phyloP scores from a whole-genome alignment of 64 coral and sea anemone species.

The Stylophora pistillata region DNA sequence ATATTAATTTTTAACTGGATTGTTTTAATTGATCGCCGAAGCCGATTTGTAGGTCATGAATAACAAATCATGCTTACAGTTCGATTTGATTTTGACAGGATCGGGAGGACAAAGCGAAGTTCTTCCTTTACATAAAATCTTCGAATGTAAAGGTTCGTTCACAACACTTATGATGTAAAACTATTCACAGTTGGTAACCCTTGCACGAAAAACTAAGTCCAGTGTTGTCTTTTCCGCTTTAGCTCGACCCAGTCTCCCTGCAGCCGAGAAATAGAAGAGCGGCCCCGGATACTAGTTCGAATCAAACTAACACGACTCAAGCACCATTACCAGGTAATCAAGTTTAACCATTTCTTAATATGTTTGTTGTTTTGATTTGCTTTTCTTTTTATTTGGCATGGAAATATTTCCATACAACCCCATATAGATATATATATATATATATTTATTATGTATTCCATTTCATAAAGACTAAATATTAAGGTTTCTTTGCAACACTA shows the following conservation, averaged over 20 bases:
- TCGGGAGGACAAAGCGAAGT: slow-evolving; percentile 48
- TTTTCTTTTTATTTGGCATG: background rate
- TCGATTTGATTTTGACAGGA: slow-evolving; percentile 36
- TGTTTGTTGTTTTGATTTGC: background rate
- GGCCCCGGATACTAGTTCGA: background rate
- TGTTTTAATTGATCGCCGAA: too few relatives aligned
- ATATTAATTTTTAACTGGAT: too few relatives aligned
- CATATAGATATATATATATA: background rate
- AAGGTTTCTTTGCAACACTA: too few relatives aligned
- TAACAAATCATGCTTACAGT: background rate
- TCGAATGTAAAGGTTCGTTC: slow-evolving; percentile 64
- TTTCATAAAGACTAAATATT: too few relatives aligned
- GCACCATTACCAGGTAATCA: slow-evolving; percentile 31
- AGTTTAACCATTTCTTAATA: background rate
- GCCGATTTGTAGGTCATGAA: too few relatives aligned
- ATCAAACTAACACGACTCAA: slow-evolving; percentile 22
- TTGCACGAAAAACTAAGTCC: background rate
- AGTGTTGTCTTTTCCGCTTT: background rate
- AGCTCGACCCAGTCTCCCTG: slow-evolving; percentile 27
- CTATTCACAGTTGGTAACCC: background rate
- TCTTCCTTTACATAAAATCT: slow-evolving; percentile 61
- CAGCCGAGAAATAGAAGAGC: slow-evolving; percentile 31
- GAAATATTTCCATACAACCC: background rate
- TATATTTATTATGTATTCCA: background rate
- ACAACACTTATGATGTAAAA: background rate